A percentile compares a stretch with the other conserved stretches of the same genome.
phyloP scores from a whole-genome alignment of 2,113 vertebrate species.

The Mola mola region DNA sequence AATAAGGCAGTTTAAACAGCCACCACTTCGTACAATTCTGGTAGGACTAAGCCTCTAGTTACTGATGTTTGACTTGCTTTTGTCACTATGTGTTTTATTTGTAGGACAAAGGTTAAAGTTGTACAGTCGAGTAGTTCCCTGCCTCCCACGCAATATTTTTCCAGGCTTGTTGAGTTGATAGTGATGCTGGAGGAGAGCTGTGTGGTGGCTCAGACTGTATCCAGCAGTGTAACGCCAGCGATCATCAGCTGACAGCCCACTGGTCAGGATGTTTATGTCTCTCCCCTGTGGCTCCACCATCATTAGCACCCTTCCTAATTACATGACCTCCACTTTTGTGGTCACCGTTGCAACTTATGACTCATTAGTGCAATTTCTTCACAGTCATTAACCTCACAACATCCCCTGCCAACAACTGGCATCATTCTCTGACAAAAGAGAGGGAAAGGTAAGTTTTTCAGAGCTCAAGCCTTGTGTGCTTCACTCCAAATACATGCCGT shows the following conservation, averaged over 20 bases:
- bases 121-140: not conserved
- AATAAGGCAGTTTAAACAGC: not conserved
- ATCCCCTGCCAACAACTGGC: conserved; percentile 6
- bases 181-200: conserved; percentile 18
- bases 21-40: not conserved
- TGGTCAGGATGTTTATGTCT: conserved; percentile 55
- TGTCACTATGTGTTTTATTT: not conserved
- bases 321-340: conserved; percentile 37
- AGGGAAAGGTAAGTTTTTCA: conserved; percentile 11
- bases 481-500: conserved; percentile 2
- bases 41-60: not conserved
- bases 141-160: not conserved
- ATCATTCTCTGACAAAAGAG: conserved; percentile 9
- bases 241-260: conserved; percentile 43
- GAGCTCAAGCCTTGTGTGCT: conserved; percentile 8
- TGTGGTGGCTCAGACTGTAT: conserved; percentile 23
- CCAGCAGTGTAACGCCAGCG: conserved; percentile 68
- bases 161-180: not conserved
- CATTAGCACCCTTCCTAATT: conserved; percentile 65
- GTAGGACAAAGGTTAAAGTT: not conserved
- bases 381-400: conserved; percentile 54
- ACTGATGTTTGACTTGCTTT: too few relatives aligned
- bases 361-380: conserved; percentile 72
- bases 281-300: conserved; percentile 59
- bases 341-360: conserved; percentile 32